These are phyloP conservation scores for Chelidonichthys spinosus DNA, from an alignment of 2,797 vertebrate genomes.

Conservation along the genomic window DNA sequence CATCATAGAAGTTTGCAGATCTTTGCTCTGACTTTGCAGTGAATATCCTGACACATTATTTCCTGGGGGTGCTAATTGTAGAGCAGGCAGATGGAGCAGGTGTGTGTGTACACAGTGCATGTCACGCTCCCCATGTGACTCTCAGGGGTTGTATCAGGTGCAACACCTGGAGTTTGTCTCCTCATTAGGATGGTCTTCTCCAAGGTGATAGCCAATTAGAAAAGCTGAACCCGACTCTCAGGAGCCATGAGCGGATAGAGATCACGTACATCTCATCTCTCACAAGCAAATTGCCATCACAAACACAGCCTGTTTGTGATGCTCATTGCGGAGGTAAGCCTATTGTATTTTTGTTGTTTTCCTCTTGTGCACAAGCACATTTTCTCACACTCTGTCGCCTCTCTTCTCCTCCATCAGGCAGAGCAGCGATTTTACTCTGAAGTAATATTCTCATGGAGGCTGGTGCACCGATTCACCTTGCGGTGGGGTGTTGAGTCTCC, in stretches of 20 bases:
- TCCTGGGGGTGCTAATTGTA: conserved; percentile 22
- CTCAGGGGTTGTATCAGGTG: conserved; percentile 61
- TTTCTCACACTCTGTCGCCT: conserved; percentile 32
- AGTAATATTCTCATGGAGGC: conserved; percentile 64
- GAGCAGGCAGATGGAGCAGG: conserved; percentile 49
- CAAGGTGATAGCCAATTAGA: conserved; percentile 70
- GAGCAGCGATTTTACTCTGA: conserved; percentile 48
- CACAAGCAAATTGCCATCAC: conserved; percentile 50
- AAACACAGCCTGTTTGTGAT: conserved; percentile 19
- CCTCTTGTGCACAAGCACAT: conserved; percentile 15
- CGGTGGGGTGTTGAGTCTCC: conserved; percentile 69
- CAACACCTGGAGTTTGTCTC: conserved; percentile 64
- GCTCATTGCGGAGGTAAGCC: conserved; percentile 10
- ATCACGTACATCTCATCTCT: conserved; percentile 56
- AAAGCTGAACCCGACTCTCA: conserved; percentile 45
- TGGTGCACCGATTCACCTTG: conserved; percentile 73
- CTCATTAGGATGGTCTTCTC: conserved; percentile 68
- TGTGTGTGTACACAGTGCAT: conserved; percentile 23
- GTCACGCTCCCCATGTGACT: conserved; percentile 54
- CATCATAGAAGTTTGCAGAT: conserved; percentile 1
- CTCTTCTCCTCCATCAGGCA: conserved; percentile 28
- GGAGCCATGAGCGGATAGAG: conserved; percentile 42
- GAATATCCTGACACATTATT: conserved; percentile 16
- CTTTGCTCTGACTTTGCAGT: conserved; percentile 14
- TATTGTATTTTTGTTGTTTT: conserved; percentile 12